Conservation (phyloP, 2,797 vertebrate species). For the Anniella stebbinsi region DNA sequence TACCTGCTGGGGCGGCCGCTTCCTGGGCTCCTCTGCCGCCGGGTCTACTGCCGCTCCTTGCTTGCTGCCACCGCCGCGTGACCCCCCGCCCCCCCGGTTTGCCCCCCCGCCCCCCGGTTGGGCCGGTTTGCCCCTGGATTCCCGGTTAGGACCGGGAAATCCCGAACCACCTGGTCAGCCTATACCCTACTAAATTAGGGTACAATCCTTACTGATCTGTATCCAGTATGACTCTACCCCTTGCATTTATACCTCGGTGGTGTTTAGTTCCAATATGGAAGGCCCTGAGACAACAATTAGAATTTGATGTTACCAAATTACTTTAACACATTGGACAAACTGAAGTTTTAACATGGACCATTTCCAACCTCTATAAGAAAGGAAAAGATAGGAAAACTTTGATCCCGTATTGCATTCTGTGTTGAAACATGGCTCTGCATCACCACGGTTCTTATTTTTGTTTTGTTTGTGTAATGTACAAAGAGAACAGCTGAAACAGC, state of each 20-base stretch:
- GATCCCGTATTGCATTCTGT: background rate
- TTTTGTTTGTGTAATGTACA: background rate
- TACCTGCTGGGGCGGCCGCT: no score
- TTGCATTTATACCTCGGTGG: background rate
- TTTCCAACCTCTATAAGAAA: background rate
- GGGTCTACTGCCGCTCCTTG: no score
- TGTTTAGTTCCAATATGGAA: background rate
- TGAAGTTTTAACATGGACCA: background rate
- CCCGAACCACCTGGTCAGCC: no score
- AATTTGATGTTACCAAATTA: background rate
- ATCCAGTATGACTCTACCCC: no score
- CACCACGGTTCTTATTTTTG: background rate
- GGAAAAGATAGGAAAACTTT: background rate
- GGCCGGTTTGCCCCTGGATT: no score
- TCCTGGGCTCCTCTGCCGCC: no score
- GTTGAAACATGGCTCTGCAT: background rate
- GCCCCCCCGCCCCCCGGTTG: no score
- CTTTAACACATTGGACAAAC: background rate
- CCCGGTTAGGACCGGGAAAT: no score
- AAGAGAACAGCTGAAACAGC: background rate
- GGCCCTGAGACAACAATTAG: accelerated
- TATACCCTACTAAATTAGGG: no score
- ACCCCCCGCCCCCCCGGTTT: no score
- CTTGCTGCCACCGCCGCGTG: no score
- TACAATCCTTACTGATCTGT: no score